These are phyloP conservation scores for Pseudococcus longispinus DNA, from an alignment of 2,888 invertebrate species.

Conservation along the genomic window DNA sequence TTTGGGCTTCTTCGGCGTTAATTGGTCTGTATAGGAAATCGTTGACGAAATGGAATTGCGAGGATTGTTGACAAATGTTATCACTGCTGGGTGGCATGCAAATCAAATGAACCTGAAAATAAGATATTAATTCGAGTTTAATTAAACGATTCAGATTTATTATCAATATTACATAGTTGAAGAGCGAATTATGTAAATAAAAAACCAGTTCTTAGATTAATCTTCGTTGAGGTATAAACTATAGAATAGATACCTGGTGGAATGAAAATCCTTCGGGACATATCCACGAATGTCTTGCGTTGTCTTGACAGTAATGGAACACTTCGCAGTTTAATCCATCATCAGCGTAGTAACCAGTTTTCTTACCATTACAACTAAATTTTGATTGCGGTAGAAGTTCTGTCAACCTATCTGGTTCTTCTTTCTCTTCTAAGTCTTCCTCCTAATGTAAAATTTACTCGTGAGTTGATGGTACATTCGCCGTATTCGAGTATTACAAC, in stretches of 20 bases:
- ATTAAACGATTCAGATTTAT: too few species aligned
- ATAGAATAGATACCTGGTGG: conserved; percentile 77
- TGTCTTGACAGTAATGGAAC: conserved; percentile 92
- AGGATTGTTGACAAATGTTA: conserved; percentile 86
- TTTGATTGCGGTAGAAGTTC: conserved; percentile 81
- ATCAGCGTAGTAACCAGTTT: conserved; percentile 90
- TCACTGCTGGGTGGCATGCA: conserved; percentile 91
- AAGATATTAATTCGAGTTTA: not conserved
- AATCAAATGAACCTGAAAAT: conserved; percentile 81
- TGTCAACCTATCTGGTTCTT: conserved; percentile 84
- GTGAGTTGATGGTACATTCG: not conserved
- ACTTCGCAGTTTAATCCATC: conserved; percentile 88
- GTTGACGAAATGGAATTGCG: conserved; percentile 90
- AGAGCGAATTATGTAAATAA: not conserved
- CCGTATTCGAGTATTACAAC: not conserved
- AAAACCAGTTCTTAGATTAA: not conserved
- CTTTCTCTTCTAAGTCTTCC: conserved; percentile 74
- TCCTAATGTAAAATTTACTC: conserved; percentile 61
- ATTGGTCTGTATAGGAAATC: conserved; percentile 89
- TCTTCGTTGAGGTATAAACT: not conserved
- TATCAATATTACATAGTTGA: not conserved
- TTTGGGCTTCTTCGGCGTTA: conserved; percentile 81
- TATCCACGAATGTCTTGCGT: conserved; percentile 89
- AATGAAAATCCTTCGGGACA: conserved; percentile 90
- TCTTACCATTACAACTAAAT: conserved; percentile 80